phyloP scores from a whole-genome alignment of 2,797 vertebrate genomes.

The Rhynchotus rufescens region DNA sequence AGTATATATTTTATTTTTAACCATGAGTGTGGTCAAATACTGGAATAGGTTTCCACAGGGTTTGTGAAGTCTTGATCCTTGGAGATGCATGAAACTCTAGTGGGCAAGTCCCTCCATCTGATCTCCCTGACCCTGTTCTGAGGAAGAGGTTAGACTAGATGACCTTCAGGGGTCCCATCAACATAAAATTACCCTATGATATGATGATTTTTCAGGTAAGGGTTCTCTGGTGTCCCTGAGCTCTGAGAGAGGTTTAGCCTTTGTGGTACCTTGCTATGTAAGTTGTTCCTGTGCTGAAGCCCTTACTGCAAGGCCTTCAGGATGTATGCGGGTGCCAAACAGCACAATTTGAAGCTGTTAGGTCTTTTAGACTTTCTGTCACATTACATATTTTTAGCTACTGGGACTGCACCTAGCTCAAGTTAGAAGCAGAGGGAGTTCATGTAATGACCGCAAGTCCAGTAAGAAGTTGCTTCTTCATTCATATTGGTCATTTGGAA shows the following conservation, averaged over 20 bases:
- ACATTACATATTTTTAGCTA: neutral
- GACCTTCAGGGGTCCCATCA: neutral
- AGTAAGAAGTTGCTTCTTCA: conserved; percentile 6
- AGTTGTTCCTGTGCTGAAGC: neutral
- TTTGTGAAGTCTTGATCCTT: neutral
- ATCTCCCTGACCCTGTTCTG: neutral
- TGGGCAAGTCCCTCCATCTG: neutral
- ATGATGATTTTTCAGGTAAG: neutral
- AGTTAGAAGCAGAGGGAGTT: neutral
- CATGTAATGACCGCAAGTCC: conserved; percentile 11
- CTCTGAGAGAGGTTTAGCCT: neutral
- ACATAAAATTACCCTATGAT: neutral
- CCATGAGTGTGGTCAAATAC: neutral
- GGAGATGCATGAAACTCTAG: neutral
- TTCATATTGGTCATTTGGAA: conserved; percentile 1
- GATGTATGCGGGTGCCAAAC: neutral
- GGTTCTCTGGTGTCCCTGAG: neutral
- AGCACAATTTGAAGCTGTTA: neutral
- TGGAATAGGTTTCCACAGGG: neutral
- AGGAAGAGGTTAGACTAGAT: too few relatives aligned
- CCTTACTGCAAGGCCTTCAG: neutral
- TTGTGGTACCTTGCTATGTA: neutral
- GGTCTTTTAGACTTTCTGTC: neutral
- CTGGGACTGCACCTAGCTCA: neutral
- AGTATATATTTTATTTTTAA: too few relatives aligned